Evolutionary conservation across 1,140 invertebrate species (phyloP).

Genomic region (Papilio polytes): DNA sequence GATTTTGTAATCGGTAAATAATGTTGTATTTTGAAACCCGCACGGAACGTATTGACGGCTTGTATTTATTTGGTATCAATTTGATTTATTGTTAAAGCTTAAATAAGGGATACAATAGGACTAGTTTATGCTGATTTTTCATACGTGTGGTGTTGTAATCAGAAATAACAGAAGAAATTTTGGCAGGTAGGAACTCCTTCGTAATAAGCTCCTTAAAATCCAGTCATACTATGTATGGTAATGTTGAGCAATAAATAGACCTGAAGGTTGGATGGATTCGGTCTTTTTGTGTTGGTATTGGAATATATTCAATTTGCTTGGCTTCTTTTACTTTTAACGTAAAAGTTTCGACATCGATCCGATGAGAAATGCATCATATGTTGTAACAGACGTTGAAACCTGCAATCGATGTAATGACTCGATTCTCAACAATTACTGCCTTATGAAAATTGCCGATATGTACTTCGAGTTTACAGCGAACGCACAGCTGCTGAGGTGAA

Average conservation of each 20-base stretch:
- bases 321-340: neutral
- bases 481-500: constrained; percentile 4
- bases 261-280: neutral
- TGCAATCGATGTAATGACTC: constrained; percentile 51
- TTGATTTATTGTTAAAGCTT: neutral
- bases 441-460: constrained; percentile 53
- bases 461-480: neutral
- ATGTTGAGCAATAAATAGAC: neutral
- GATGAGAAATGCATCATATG: constrained; percentile 53
- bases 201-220: neutral
- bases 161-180: too few relatives aligned
- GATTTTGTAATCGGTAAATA: constrained; percentile 25
- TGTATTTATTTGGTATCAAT: constrained; percentile 8
- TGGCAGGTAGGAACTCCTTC: too few relatives aligned
- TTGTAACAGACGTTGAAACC: constrained; percentile 29
- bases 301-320: constrained; percentile 11
- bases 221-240: neutral
- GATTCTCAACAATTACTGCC: constrained; percentile 51
- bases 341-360: constrained; percentile 45
- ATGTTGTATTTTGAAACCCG: constrained; percentile 22
- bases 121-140: neutral
- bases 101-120: neutral
- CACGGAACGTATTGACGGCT: neutral
- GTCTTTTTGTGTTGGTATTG: neutral
- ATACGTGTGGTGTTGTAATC: neutral